Conservation (phyloP, 2,888 invertebrate species). For the Bursaphelenchus okinawaensis region DNA sequence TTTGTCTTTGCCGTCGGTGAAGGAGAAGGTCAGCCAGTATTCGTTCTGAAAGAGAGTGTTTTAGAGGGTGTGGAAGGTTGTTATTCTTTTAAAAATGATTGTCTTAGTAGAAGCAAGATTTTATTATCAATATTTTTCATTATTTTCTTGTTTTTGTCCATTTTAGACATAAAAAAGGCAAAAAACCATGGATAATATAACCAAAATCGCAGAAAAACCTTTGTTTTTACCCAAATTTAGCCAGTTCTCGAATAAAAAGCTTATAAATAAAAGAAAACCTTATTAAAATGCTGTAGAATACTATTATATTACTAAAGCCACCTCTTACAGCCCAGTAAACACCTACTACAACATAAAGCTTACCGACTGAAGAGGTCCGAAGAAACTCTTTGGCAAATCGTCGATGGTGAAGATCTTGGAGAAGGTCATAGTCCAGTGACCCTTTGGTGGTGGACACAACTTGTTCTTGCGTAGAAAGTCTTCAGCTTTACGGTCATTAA, state of each 20-base stretch:
- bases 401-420: slow-evolving; percentile 56
- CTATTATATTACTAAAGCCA: no score
- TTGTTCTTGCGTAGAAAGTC: slow-evolving; percentile 36
- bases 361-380: slow-evolving; percentile 57
- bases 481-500: slow-evolving; percentile 50
- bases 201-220: no score
- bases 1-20: slow-evolving; percentile 55
- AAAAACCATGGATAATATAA: no score
- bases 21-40: slow-evolving; percentile 58
- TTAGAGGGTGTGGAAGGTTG: not conserved
- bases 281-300: no score
- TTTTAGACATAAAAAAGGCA: no score
- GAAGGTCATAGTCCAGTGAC: slow-evolving; percentile 58
- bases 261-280: no score
- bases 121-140: no score
- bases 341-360: no score
- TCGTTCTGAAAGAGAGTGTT: slow-evolving; percentile 47
- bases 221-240: no score
- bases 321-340: no score
- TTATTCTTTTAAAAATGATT: not conserved
- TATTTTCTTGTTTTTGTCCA: not conserved
- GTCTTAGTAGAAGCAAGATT: not conserved
- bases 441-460: slow-evolving; percentile 48
- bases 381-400: slow-evolving; percentile 57
- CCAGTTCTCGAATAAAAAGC: no score